phyloP scores from a whole-genome alignment of 1,140 invertebrate genomes.

The Zeugodacus cucurbitae region DNA sequence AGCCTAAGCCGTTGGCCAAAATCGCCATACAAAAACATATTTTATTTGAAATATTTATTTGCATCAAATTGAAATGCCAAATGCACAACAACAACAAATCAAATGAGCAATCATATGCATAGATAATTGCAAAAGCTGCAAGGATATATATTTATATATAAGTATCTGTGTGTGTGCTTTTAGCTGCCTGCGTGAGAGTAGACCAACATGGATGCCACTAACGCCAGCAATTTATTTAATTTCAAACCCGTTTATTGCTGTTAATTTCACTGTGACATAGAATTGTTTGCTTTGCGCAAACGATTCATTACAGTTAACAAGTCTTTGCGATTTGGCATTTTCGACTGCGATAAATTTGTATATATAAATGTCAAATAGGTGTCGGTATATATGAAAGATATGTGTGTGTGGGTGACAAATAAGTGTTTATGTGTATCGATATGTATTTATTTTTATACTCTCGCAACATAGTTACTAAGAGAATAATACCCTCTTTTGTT shows the following conservation, averaged over 20 bases:
- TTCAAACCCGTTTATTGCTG: neutral
- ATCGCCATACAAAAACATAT: too few relatives aligned
- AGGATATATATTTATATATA: neutral
- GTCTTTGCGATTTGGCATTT: neutral
- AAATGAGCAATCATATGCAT: neutral
- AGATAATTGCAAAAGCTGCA: neutral
- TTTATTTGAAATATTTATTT: neutral
- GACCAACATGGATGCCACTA: neutral
- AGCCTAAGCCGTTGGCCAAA: neutral
- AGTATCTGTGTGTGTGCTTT: neutral
- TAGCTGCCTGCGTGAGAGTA: neutral
- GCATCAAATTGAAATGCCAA: neutral
- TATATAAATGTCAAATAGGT: too few relatives aligned
- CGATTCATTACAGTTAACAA: conserved; percentile 2
- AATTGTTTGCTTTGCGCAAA: neutral
- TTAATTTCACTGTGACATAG: neutral
- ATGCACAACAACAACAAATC: neutral
- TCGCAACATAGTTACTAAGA: too few relatives aligned
- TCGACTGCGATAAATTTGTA: too few relatives aligned
- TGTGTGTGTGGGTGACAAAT: too few relatives aligned
- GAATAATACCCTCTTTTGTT: too few relatives aligned
- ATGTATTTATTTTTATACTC: too few relatives aligned
- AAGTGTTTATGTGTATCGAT: too few relatives aligned
- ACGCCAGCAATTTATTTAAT: neutral
- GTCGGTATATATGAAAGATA: too few relatives aligned